phyloP scores from a whole-genome alignment of 1,140 invertebrate species.

The Orchestia grillus region DNA sequence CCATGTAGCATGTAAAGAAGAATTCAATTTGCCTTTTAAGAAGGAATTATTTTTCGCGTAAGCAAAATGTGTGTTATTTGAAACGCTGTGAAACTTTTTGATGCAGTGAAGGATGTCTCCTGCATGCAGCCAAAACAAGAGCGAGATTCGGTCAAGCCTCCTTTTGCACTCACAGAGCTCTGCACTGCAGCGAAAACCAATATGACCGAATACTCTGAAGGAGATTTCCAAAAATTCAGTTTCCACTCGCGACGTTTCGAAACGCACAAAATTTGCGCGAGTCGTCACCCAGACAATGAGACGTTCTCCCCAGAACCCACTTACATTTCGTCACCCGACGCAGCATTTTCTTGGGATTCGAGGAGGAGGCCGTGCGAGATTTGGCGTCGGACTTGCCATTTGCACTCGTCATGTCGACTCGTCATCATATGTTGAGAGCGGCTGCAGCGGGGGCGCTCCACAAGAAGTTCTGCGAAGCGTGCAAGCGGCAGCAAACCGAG shows the following conservation, averaged over 20 bases:
- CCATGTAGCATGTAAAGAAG: too few relatives aligned
- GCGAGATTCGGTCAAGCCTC: too few relatives aligned
- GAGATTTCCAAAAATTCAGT: not conserved
- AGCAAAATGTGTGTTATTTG: too few relatives aligned
- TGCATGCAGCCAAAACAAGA: too few relatives aligned
- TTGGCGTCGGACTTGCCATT: not conserved
- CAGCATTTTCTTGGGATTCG: not conserved
- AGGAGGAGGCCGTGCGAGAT: not conserved
- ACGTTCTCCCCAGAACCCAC: not conserved
- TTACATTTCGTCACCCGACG: not conserved
- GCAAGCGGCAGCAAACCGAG: constrained; percentile 37
- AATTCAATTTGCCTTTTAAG: too few relatives aligned
- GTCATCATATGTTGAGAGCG: constrained; percentile 7
- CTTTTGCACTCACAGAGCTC: too few relatives aligned
- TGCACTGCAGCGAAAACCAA: not conserved
- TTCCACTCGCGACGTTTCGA: not conserved
- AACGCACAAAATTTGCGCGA: not conserved
- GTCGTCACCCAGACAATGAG: not conserved
- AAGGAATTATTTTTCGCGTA: too few relatives aligned
- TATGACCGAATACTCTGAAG: not conserved
- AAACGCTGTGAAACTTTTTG: too few relatives aligned
- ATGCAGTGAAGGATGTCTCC: too few relatives aligned
- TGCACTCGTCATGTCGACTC: not conserved
- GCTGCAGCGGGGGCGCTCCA: not conserved
- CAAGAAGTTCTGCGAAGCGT: constrained; percentile 17